Evolutionary conservation across 1,140 invertebrate genomes (phyloP).

Genomic region (Drosophila elegans): DNA sequence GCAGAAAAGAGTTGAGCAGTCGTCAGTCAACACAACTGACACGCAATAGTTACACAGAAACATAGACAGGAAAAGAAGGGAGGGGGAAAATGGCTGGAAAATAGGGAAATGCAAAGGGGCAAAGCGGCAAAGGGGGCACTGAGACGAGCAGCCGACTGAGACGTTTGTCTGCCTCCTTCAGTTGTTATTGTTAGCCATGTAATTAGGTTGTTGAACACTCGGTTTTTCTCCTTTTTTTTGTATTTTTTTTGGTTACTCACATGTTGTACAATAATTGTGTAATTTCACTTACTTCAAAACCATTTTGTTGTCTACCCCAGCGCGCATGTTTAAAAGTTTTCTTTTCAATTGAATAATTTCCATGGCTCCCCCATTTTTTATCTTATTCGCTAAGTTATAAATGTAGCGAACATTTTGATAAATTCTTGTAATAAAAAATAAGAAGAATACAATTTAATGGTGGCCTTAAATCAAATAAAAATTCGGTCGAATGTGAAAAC

Average conservation of each 20-base stretch:
- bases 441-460: constrained; percentile 52
- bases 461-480: constrained; percentile 67
- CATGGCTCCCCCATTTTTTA: constrained; percentile 9
- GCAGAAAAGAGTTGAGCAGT: constrained; percentile 48
- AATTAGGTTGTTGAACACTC: constrained; percentile 53
- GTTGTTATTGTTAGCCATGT: constrained; percentile 46
- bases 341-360: constrained; percentile 35
- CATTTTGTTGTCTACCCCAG: constrained; percentile 31
- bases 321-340: constrained; percentile 17
- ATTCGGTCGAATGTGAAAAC: constrained; percentile 16
- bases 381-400: constrained; percentile 44
- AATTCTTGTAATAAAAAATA: constrained; percentile 29
- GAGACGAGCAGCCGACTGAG: constrained; percentile 40
- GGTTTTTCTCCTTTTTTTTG: constrained; percentile 18
- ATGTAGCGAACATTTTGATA: constrained; percentile 50
- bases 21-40: constrained; percentile 58
- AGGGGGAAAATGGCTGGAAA: constrained; percentile 18
- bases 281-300: constrained; percentile 31
- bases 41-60: constrained; percentile 43
- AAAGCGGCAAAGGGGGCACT: background rate
- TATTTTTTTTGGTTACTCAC: constrained; percentile 37
- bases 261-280: constrained; percentile 52
- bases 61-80: background rate
- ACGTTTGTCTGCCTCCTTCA: constrained; percentile 32
- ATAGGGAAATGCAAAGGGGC: constrained; percentile 18